Base-by-base conservation (phyloP, 2,113 vertebrate genomes). In the Mionectes macconnelli region DNA sequence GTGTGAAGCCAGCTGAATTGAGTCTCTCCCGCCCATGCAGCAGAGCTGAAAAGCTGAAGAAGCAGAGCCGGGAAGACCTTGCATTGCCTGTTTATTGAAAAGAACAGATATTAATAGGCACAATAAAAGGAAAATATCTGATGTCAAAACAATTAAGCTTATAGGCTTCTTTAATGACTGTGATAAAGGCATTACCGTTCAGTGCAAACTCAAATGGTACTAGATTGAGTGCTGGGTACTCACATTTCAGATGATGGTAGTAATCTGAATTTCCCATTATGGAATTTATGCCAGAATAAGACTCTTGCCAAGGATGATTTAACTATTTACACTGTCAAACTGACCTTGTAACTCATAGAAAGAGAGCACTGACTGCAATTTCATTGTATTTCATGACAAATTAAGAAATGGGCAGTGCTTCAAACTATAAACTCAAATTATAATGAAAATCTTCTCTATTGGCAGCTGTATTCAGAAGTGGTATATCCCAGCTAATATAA, bases 191-290 rank as follows among this genome's bases (percentile, higher is more conserved):
- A 56, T 90, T 96, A 90, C 86, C 95, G 57, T 92, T 97, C 95
- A 93, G 84, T 96, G 92, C 75, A 96, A 97, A 98, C 97, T 42
- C 95, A 98, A 98, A 98, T 73, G 63, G 93, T 42, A 63, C 74
- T 84, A 92, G 93, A 97, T 98, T 97, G 97, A 97, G 96, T 97
- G 96, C 82, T 81, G 97, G 98, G 97, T 97, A 97, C 96, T 98
- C 95, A 94, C 96, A 92, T 98, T 98, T 98, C 97, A 98, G 97
- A 97, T 97, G 97, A 98, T 98, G 97, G 96, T 98, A 96, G 96
- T 96, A 97, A 98, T 98, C 98, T 99, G 98, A 97, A 98, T 98
- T 98, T 98, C 98, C 98, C 98, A 98, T 99, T 98, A 99, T 35
- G 94, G 93, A 97, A 90, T 96, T 95, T 94, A 92, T 96, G 98